Evolutionary conservation across 2,888 invertebrate species (phyloP), one percentile per base, ranked within the genome.

Genomic region (Amblyteles armatorius): DNA sequence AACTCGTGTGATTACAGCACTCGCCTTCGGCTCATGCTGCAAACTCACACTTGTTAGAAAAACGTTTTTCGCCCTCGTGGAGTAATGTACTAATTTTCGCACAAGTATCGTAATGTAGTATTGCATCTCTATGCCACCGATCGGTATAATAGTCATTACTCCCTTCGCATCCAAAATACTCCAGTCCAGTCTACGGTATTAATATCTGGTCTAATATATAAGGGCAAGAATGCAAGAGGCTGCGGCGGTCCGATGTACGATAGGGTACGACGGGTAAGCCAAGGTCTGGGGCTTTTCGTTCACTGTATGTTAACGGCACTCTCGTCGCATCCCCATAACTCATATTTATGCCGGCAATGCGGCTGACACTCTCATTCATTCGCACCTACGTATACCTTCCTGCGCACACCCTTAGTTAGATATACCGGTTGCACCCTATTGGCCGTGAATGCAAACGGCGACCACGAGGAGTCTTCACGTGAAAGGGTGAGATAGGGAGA

Each of bases 271-370:
- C 50, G 36, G 22, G 67, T 67, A 55, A 67, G 76, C 65, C 50
- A 29, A 50, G 78, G 60, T 22, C 40, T 48, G 68, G 40, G 67
- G 81, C 81, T 84, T 81, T 82, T 84, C 81, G 78, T 82, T 82
- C 77, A 52, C 72, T 86, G 68, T 82, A 79, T 68, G 78, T 74
- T 81, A 81, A 69, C 78, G 78, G 81, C 79, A 69, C 74, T 77
- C 74, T 60, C 63, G 65, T 79, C 78, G 65, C 72, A 83, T 87
- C 87, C 88, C 89, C 89, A 89, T 91, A 91, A 91, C 90, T 91
- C 91, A 92, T 90, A 91, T 91, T 92, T 91, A 91, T 91, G 90
- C 88, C 57, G 88, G 85, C 87, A 86, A 90, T 91, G 92, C 88
- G 85, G 88, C 88, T 90, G 92, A 90, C 92, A 90, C 89, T 88